A percentile compares a stretch with the other conserved stretches of the same genome.
Conservation (phyloP, 2,888 invertebrate genomes). For the Seira ritae region DNA sequence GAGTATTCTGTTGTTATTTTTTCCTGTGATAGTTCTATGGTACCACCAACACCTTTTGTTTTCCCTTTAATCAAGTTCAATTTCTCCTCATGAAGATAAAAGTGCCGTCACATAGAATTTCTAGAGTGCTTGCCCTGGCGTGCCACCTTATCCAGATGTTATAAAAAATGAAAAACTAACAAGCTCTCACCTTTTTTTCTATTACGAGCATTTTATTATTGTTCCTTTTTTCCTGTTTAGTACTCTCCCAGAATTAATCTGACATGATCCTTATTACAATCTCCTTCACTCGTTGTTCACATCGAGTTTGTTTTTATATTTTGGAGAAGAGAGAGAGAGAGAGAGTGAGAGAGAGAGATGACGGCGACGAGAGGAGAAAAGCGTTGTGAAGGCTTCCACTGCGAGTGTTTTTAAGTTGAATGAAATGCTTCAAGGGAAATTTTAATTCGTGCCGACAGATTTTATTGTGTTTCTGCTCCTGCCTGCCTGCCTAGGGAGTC, state of each 20-base stretch:
- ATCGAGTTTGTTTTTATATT: background rate
- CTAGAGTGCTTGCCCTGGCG: slow-evolving; percentile 29
- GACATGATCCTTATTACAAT: slow-evolving; percentile 58
- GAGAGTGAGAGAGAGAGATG: background rate
- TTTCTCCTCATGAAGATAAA: background rate
- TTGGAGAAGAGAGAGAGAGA: background rate
- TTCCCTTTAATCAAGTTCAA: slow-evolving; percentile 1
- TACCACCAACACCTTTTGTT: slow-evolving; percentile 2
- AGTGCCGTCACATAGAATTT: slow-evolving; percentile 44
- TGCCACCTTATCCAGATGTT: slow-evolving; percentile 62
- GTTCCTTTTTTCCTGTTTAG: slow-evolving; percentile 29
- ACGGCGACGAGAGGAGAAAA: slow-evolving; percentile 1
- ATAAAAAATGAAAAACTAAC: slow-evolving; percentile 59
- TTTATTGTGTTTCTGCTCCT: slow-evolving; percentile 36
- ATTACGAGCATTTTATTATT: slow-evolving; percentile 50
- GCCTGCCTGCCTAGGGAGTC: too few relatives aligned
- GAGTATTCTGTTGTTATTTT: background rate
- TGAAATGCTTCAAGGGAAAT: slow-evolving; percentile 47
- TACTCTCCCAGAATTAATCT: slow-evolving; percentile 59
- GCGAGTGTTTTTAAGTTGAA: slow-evolving; percentile 26
- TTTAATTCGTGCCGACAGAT: slow-evolving; percentile 56
- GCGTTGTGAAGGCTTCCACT: slow-evolving; percentile 54
- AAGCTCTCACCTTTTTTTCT: slow-evolving; percentile 56
- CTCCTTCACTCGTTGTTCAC: slow-evolving; percentile 24
- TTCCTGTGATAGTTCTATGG: background rate